Evolutionary conservation across 1,140 invertebrate species (phyloP), one percentile per base, ranked within the genome.

Genomic region (Dinothrombium tinctorium): DNA sequence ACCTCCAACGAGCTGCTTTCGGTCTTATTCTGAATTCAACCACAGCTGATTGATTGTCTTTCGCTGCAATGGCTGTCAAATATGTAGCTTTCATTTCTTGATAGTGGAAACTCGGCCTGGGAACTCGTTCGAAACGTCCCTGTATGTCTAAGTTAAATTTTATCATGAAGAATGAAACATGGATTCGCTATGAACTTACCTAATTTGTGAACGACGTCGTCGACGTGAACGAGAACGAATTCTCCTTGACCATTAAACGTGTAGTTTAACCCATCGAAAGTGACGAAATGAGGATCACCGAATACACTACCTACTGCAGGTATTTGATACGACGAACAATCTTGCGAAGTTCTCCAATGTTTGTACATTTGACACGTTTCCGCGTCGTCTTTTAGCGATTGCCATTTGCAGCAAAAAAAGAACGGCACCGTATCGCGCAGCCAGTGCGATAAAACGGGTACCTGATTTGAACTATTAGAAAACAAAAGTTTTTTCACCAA

Each of bases 231-330:
- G 44, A 96, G 57, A 2, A 84, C 75, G 51, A 80, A 96, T 59
- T 95, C 87, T 45, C 90, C 89, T 62, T 83, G 76, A 1, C 86
- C 87, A 53, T 92, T 90, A 58, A 96, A 94, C 0, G 83, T 89
- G 52, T 90, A 94, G 19, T 74, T 68, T 3, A 73, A 54, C 40
- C 76, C 71, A 55, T 95, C 87, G 54, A 92, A 95, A 0, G 87
- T 95, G 11, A 83, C 69, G 25, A 95, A 64, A 56, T 95, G 89
- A 1, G 87, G 86, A 60, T 94, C 86, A 0, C 89, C 90, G 55
- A 82, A 94, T 19, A 89, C 40, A 6, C 35, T 44, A 55, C 76
- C 83, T 2, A 89, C 70, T n/a, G 69, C 75, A 0, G 90, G 89
- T 4, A 83, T 70, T 56, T 86, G 80, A 59, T 95, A 96, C 2